Percentiles rank a stretch among this genome's conserved stretches.
Conservation (phyloP, 2,797 vertebrate genomes). For the Botia kubotai region DNA sequence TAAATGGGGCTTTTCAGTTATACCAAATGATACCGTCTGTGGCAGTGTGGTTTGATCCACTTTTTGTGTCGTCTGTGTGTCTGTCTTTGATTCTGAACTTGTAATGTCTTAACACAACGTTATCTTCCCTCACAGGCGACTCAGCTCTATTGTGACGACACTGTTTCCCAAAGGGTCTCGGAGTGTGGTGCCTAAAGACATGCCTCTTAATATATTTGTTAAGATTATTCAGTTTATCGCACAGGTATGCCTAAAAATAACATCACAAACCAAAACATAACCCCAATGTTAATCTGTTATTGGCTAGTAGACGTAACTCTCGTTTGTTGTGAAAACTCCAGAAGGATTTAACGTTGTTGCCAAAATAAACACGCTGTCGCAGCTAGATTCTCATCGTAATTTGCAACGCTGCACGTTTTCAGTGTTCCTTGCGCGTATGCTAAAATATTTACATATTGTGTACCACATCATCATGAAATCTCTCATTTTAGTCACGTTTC, state of each 20-base stretch:
- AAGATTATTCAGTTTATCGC: slow-evolving; percentile 99
- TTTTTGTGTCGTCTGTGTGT: slow-evolving; percentile 32
- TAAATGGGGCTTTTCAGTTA: slow-evolving; percentile 47
- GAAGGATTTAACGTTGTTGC: slow-evolving; percentile 4
- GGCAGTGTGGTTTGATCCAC: slow-evolving; percentile 9
- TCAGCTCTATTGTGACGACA: slow-evolving; percentile 94
- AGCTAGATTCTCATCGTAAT: background rate
- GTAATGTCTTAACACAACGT: background rate
- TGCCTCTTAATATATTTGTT: slow-evolving; percentile 98
- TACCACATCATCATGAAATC: background rate
- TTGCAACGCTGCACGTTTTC: background rate
- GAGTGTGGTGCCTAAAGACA: slow-evolving; percentile 95
- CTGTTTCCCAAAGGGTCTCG: slow-evolving; percentile 98
- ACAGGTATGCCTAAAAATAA: slow-evolving; percentile 79
- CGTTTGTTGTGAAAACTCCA: slow-evolving; percentile 13
- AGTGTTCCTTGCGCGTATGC: background rate
- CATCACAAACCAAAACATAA: background rate
- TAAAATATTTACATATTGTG: background rate
- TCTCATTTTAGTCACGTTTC: background rate
- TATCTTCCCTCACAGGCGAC: slow-evolving; percentile 81
- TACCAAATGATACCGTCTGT: slow-evolving; percentile 14
- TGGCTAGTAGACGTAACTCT: background rate
- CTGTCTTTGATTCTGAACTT: slow-evolving; percentile 21
- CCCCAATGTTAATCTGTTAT: background rate
- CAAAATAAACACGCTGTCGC: background rate